phyloP scores from a whole-genome alignment of 92 coral and sea anemone species.

The Actinostola sp. region DNA sequence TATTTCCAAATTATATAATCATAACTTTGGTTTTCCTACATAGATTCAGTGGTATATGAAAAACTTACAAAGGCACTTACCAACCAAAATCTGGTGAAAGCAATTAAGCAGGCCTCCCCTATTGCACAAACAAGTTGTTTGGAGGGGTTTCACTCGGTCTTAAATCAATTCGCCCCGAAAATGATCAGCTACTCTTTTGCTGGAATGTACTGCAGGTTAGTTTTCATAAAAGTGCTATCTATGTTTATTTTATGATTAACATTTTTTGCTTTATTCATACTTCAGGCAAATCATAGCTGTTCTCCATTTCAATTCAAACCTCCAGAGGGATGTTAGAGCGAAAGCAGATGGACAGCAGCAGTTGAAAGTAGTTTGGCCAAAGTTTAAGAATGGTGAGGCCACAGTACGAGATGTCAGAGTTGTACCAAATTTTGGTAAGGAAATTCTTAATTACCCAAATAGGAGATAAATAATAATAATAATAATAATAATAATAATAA shows the following conservation, averaged over 20 bases:
- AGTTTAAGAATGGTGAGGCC: too few species aligned
- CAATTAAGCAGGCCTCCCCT: constrained; percentile 28
- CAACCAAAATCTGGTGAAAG: constrained; percentile 20
- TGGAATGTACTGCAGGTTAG: constrained; percentile 54
- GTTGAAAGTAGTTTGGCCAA: constrained; percentile 27
- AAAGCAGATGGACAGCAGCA: constrained; percentile 23
- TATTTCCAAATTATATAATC: constrained; percentile 24
- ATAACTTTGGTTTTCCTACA: too few species aligned
- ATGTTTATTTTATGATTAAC: too few species aligned
- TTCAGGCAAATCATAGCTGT: constrained; percentile 35
- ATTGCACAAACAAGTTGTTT: too few species aligned
- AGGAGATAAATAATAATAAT: too few species aligned
- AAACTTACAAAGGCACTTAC: constrained; percentile 15
- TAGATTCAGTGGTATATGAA: too few species aligned
- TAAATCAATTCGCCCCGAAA: constrained; percentile 41
- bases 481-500: too few species aligned
- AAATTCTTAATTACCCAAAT: too few species aligned
- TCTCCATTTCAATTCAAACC: constrained; percentile 33
- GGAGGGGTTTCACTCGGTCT: constrained; percentile 33
- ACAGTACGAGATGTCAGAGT: too few species aligned
- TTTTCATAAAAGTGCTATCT: too few species aligned
- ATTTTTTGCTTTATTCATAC: not conserved
- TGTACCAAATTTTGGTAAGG: too few species aligned
- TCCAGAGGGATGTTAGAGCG: constrained; percentile 19
- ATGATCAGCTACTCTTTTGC: constrained; percentile 28